Evolutionary conservation across 2,113 vertebrate species (phyloP).

Genomic region (Megaceryle maxima): DNA sequence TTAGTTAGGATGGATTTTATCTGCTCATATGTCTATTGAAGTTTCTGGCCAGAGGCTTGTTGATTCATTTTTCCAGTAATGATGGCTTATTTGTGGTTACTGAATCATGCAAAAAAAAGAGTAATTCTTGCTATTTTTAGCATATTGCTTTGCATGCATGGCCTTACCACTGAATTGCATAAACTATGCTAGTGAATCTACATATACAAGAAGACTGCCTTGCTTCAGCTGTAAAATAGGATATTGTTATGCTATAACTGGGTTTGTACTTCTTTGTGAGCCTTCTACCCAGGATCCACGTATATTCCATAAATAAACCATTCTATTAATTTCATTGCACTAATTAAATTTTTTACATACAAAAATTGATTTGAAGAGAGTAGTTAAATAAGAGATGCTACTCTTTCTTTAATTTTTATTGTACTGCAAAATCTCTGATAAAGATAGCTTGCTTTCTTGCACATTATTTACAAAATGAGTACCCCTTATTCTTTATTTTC

Average conservation of each 20-base stretch:
- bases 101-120: background rate
- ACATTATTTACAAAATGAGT: background rate
- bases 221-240: background rate
- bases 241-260: background rate
- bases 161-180: background rate
- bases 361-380: background rate
- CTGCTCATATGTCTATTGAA: background rate
- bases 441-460: background rate
- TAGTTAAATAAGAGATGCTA: background rate
- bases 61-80: constrained; percentile 41
- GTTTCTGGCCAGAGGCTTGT: constrained; percentile 15
- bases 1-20: constrained; percentile 9
- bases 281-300: background rate
- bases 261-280: background rate
- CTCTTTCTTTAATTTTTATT: background rate
- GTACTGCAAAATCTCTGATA: background rate
- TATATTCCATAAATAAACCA: background rate
- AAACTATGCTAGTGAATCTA: background rate
- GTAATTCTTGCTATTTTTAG: constrained; percentile 43
- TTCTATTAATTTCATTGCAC: background rate
- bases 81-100: constrained; percentile 48
- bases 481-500: background rate
- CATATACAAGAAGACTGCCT: background rate
- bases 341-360: background rate
- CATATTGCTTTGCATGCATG: background rate